Conservation (phyloP, 2,113 vertebrate species). For the Daboia siamensis region DNA sequence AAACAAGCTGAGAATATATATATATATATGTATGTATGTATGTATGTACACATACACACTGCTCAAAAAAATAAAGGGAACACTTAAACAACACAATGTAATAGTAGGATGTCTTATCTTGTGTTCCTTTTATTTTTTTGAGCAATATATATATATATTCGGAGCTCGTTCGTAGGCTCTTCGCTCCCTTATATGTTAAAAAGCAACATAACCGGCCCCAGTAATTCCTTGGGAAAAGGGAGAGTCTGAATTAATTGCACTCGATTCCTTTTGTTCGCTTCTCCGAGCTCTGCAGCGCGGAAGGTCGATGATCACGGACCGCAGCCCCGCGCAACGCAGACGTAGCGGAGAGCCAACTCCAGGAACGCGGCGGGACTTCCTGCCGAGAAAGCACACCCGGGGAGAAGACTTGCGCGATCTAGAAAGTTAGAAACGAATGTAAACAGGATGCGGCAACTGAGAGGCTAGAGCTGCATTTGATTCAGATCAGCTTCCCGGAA, state of each 20-base stretch:
- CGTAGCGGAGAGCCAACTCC: neutral
- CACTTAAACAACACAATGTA: no score
- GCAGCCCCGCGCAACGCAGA: neutral
- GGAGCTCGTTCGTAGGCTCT: no score
- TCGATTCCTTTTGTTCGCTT: neutral
- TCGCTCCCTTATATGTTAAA: no score
- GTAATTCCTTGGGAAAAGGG: neutral
- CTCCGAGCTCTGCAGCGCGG: neutral
- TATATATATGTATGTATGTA: no score
- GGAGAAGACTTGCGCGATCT: neutral
- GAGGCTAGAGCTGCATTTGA: neutral
- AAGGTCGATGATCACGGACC: neutral
- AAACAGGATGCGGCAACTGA: neutral
- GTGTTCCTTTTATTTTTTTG: no score
- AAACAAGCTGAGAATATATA: neutral
- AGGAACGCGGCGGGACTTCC: neutral
- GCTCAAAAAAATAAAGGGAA: no score
- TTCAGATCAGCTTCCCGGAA: neutral
- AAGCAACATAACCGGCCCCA: neutral
- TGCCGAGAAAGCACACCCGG: neutral
- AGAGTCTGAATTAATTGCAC: neutral
- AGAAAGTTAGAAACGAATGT: neutral
- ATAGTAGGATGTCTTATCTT: no score
- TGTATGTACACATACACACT: no score
- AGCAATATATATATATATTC: no score